These are phyloP conservation scores for Delphinus delphis DNA, from an alignment of 2,113 vertebrate species.

Conservation along the genomic window DNA sequence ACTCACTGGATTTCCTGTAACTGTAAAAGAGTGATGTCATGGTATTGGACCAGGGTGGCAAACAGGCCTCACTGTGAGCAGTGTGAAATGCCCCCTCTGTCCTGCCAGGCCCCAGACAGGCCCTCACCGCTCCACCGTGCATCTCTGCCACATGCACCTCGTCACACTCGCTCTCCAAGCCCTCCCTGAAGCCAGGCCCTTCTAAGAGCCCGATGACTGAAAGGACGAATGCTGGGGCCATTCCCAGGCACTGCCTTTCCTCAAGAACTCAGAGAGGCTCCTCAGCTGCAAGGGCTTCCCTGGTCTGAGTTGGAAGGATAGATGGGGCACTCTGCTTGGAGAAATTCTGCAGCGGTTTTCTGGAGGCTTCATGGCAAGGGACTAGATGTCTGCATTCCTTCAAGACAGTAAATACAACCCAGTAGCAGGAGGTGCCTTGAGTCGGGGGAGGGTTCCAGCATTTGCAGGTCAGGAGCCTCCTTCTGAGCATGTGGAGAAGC, in stretches of 20 bases:
- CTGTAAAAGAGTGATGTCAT: conserved; percentile 61
- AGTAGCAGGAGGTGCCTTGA: neutral
- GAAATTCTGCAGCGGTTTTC: neutral
- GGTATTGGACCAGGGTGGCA: neutral
- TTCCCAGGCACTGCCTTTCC: neutral
- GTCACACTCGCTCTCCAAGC: neutral
- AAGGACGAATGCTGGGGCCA: neutral
- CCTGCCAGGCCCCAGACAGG: neutral
- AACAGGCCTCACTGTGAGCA: neutral
- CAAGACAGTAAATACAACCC: neutral
- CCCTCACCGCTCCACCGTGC: accelerated
- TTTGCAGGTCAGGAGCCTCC: neutral
- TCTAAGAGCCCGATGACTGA: neutral
- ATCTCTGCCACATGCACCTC: neutral
- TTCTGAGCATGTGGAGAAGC: neutral
- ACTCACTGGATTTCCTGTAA: conserved; percentile 59
- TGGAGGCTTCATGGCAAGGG: neutral
- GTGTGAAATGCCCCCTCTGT: neutral
- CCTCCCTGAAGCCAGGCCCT: neutral
- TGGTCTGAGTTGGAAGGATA: neutral
- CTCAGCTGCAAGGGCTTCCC: neutral
- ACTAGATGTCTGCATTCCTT: neutral
- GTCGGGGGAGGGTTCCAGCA: neutral
- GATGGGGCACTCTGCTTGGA: neutral
- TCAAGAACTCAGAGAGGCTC: neutral